These are phyloP conservation scores for Agrenia bidenticulata DNA, from an alignment of 2,888 invertebrate genomes.

Conservation along the genomic window DNA sequence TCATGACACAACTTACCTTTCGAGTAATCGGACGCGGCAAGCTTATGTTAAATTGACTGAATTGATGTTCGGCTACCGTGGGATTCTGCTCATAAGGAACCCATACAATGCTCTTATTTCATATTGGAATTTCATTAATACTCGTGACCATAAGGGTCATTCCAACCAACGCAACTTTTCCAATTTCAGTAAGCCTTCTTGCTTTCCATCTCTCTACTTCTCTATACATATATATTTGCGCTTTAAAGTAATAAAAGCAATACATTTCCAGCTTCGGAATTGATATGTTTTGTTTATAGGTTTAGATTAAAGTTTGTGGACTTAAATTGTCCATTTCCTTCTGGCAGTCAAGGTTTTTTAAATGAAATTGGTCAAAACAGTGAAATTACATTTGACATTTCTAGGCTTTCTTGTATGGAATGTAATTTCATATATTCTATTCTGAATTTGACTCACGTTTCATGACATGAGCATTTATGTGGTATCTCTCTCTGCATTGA, in stretches of 20 bases:
- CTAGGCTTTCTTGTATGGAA: conserved; percentile 25
- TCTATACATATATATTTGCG: no score
- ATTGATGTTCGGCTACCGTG: conserved; percentile 51
- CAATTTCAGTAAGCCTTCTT: conserved; percentile 22
- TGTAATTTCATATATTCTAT: conserved; percentile 33
- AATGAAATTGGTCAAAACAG: background rate
- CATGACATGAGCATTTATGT: no score
- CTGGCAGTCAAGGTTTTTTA: background rate
- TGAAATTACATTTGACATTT: conserved; percentile 19
- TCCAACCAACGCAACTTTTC: conserved; percentile 26
- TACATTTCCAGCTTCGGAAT: no score
- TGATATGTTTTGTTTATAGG: no score
- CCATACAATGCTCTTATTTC: conserved; percentile 56
- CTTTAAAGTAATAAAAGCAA: no score
- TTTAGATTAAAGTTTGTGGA: background rate
- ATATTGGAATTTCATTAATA: conserved; percentile 46
- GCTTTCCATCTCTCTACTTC: no score
- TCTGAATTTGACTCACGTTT: conserved; percentile 30
- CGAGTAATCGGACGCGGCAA: conserved; percentile 27
- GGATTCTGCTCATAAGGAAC: conserved; percentile 55
- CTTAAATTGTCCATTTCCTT: background rate
- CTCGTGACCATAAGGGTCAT: conserved; percentile 23
- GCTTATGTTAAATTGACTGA: conserved; percentile 45
- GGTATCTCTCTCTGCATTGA: background rate
- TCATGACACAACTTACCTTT: conserved; percentile 43